Conservation (phyloP, 2,113 vertebrate genomes). For the Oncorhynchus kisutch region DNA sequence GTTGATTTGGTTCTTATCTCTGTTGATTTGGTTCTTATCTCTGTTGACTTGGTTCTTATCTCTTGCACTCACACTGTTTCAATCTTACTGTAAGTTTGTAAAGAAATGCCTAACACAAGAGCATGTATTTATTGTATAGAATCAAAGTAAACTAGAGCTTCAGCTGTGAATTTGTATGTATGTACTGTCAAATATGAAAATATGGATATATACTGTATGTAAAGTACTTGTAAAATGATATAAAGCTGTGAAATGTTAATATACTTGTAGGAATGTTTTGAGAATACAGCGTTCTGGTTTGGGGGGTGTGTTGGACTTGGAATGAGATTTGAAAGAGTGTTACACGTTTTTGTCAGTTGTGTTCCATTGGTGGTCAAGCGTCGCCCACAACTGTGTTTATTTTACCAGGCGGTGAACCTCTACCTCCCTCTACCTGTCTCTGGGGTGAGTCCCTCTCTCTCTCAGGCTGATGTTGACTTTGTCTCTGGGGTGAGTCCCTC, state of each 20-base stretch:
- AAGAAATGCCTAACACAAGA: slow-evolving; percentile 42
- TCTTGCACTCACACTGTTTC: slow-evolving; percentile 49
- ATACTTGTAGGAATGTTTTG: slow-evolving; percentile 61
- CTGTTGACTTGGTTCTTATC: background rate
- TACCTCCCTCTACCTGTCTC: too few relatives aligned
- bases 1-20: background rate
- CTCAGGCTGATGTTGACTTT: too few relatives aligned
- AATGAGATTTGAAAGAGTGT: too few relatives aligned
- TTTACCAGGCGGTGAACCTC: too few relatives aligned
- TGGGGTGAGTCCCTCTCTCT: too few relatives aligned
- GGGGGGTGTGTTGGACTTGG: background rate
- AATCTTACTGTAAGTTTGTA: slow-evolving; percentile 46
- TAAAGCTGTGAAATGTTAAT: slow-evolving; percentile 57
- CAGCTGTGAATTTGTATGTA: slow-evolving; percentile 65
- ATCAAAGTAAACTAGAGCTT: slow-evolving; percentile 36
- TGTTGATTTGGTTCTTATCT: background rate
- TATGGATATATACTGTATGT: slow-evolving; percentile 46
- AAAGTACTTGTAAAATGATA: slow-evolving; percentile 47
- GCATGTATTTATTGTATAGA: slow-evolving; percentile 69
- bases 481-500: too few relatives aligned
- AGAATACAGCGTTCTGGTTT: background rate
- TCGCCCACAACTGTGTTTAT: too few relatives aligned
- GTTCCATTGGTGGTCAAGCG: too few relatives aligned
- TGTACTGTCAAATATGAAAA: slow-evolving; percentile 58
- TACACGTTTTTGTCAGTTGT: too few relatives aligned